These are phyloP conservation scores for Apis dorsata DNA, from an alignment of 1,140 invertebrate species.

Conservation along the genomic window DNA sequence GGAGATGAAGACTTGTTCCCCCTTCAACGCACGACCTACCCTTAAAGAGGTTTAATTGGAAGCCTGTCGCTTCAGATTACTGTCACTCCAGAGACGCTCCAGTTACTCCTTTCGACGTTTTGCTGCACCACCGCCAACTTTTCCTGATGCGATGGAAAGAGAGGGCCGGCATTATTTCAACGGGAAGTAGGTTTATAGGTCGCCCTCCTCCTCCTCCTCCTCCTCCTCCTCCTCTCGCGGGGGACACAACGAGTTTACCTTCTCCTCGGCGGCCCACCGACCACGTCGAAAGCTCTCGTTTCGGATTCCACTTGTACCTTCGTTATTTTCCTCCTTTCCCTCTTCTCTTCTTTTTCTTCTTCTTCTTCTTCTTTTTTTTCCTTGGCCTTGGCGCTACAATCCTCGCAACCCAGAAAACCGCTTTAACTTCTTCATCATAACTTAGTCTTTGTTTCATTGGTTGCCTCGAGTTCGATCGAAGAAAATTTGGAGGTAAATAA, in stretches of 20 bases:
- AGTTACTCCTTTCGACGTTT: slow-evolving; percentile 64
- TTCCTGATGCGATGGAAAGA: neutral
- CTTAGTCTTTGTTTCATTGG: neutral
- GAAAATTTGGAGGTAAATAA: too few relatives aligned
- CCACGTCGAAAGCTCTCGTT: slow-evolving; percentile 42
- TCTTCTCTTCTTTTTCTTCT: neutral
- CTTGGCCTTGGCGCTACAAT: slow-evolving; percentile 37
- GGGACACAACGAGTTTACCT: slow-evolving; percentile 26
- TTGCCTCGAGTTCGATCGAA: too few relatives aligned
- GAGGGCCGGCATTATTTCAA: slow-evolving; percentile 53
- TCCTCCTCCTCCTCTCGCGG: slow-evolving; percentile 47
- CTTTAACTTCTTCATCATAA: too few relatives aligned
- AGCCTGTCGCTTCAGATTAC: slow-evolving; percentile 72
- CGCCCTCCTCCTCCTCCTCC: slow-evolving; percentile 44
- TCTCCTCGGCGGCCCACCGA: slow-evolving; percentile 28
- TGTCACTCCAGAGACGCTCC: slow-evolving; percentile 68
- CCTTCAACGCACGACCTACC: slow-evolving; percentile 38
- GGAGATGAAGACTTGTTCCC: slow-evolving; percentile 23
- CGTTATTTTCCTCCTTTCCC: slow-evolving; percentile 17
- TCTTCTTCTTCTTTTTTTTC: slow-evolving; percentile 3
- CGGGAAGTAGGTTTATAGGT: slow-evolving; percentile 62
- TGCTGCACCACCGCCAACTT: slow-evolving; percentile 34
- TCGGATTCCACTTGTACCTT: slow-evolving; percentile 41
- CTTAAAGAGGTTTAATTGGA: slow-evolving; percentile 73
- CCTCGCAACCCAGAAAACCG: neutral